Base-by-base conservation (phyloP, 1,140 invertebrate species). In the Probaryconus sp. region DNA sequence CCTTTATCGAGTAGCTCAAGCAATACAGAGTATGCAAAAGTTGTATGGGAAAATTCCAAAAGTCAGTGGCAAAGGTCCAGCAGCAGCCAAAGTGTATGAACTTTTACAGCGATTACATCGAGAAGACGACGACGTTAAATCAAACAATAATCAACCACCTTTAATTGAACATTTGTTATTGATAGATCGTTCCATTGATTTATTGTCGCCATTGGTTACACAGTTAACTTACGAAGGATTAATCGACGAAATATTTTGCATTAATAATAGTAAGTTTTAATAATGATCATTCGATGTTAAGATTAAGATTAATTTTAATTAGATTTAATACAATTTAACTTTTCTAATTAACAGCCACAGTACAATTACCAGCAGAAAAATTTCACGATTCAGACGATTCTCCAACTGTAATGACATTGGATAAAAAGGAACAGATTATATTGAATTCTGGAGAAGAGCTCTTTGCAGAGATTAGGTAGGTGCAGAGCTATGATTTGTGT, bases 191-290 rank as follows among this genome's bases (percentile, higher is more conserved):
- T 92, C 92, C 43, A 91, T 98, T 9, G 98, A 99, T 89, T 91
- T 98, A 42, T 90, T 99, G 3, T 96, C 96, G 21, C 95, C 97
- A 2, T 87, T 99, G 64, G 92, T 96, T 1, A 98, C 96, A 0
- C 98, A 99, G 80, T 90, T 99, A 10, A 99, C 97, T 0, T 99
- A 99, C 83, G 97, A 99, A 88, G 98, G 97, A 10, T 88, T 99
- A 6, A 96, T 99, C 76, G 98, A 98, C 89, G 95, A 96, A 89
- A 91, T 95, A 70, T 97, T 93, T 88, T 91, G 91, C 20, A 93
- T 95, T 37, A 89, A 90, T 79, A 91, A 91, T 73, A 92, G 92
- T 93, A 85, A 89, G 80, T 79, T 61, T 14, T 7, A n/a, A n/a
- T n/a, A n/a, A n/a, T n/a, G n/a, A n/a, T n/a, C n/a, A n/a, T n/a